Evolutionary conservation across 2,113 vertebrate genomes (phyloP).

Genomic region (Scomber scombrus): DNA sequence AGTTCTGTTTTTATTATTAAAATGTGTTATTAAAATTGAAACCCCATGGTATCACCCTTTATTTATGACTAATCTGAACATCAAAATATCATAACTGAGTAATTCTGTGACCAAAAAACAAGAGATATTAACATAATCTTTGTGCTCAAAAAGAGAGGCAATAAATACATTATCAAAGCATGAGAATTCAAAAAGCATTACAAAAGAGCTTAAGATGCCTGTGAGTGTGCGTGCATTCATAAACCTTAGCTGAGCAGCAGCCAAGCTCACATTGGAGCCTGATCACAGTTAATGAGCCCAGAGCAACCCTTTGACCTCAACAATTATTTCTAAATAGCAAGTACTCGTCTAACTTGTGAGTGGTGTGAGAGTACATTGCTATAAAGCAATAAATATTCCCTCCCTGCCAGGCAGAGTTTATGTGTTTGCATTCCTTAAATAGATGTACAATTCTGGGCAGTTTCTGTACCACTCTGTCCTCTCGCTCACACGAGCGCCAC

Average conservation of each 20-base stretch:
- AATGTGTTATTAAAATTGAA: background rate
- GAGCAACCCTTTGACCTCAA: constrained; percentile 8
- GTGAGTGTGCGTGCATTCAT: background rate
- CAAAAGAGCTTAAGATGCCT: background rate
- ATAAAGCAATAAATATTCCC: background rate
- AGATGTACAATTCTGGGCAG: constrained; percentile 13
- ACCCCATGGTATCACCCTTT: background rate
- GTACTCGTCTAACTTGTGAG: background rate
- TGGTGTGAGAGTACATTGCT: background rate
- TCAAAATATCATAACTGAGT: background rate
- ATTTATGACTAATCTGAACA: background rate
- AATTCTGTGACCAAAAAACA: background rate
- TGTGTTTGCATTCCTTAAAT: constrained; percentile 30
- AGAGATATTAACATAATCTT: too few species aligned
- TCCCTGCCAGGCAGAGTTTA: background rate
- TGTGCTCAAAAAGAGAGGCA: background rate
- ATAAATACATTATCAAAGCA: background rate
- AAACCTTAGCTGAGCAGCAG: background rate
- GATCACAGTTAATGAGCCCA: constrained; percentile 9
- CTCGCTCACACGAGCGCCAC: background rate
- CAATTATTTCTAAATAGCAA: background rate
- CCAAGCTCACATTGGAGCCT: background rate
- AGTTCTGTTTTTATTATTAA: background rate
- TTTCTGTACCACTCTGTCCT: constrained; percentile 17
- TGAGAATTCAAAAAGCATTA: background rate